These are phyloP conservation scores for Leptocoma aspasia DNA, from an alignment of 2,113 vertebrate genomes.

Conservation along the genomic window DNA sequence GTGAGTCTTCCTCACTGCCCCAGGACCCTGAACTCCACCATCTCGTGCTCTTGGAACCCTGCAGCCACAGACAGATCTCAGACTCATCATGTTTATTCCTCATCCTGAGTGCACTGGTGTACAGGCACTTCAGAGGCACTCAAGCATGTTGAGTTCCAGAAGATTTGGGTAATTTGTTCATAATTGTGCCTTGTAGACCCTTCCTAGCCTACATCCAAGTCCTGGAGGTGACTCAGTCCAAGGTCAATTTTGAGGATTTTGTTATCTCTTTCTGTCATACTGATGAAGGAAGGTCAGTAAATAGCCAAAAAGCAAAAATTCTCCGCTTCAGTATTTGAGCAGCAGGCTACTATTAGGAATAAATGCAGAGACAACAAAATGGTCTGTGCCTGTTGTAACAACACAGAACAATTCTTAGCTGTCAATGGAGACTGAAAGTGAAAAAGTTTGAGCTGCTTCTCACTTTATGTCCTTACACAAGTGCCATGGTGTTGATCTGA, in stretches of 20 bases:
- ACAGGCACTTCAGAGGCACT: neutral
- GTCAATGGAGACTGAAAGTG: neutral
- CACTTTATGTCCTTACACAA: neutral
- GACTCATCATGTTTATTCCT: neutral
- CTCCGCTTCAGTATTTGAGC: neutral
- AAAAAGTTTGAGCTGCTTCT: neutral
- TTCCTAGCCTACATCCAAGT: neutral
- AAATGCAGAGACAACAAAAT: neutral
- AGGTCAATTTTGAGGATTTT: neutral
- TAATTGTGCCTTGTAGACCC: neutral
- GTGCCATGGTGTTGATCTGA: neutral
- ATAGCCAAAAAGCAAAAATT: neutral
- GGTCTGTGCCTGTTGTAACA: neutral
- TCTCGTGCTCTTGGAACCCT: neutral
- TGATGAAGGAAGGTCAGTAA: neutral
- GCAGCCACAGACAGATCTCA: neutral
- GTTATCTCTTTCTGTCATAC: neutral
- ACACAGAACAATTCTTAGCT: neutral
- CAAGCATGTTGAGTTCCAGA: fast-evolving
- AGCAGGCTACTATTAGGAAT: neutral
- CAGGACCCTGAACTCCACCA: neutral
- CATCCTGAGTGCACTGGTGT: neutral
- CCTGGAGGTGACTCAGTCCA: neutral
- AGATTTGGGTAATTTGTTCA: neutral
- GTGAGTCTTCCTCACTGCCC: neutral